Percentiles rank a stretch among this genome's conserved stretches.
These are phyloP conservation scores for Rhimphoctona megacephalus DNA, from an alignment of 2,888 invertebrate genomes.

Conservation along the genomic window DNA sequence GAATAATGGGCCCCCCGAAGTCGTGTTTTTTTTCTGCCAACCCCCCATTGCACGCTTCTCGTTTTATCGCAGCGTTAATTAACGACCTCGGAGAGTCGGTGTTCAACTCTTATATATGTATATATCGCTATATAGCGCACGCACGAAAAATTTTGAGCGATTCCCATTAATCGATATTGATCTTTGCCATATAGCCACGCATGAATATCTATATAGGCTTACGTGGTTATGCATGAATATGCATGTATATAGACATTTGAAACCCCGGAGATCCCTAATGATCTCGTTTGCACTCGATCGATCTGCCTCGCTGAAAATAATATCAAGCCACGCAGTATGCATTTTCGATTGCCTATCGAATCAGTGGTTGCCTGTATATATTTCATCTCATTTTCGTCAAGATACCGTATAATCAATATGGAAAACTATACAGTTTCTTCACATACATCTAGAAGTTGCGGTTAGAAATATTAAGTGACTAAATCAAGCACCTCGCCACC, in stretches of 20 bases:
- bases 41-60: constrained; percentile 67
- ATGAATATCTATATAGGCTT: background rate
- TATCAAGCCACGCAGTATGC: constrained; percentile 28
- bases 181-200: constrained; percentile 46
- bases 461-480: constrained; percentile 1
- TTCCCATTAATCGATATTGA: constrained; percentile 69
- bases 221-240: constrained; percentile 10
- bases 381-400: constrained; percentile 14
- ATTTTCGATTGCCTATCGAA: constrained; percentile 30
- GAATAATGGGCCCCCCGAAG: constrained; percentile 69
- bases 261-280: constrained; percentile 57
- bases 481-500: background rate
- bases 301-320: constrained; percentile 57
- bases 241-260: constrained; percentile 37
- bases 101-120: constrained; percentile 25
- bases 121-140: constrained; percentile 19
- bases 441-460: background rate
- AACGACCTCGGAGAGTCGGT: constrained; percentile 66
- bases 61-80: constrained; percentile 69
- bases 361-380: constrained; percentile 2
- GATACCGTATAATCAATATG: background rate
- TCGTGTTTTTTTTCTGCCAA: constrained; percentile 52
- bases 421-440: background rate
- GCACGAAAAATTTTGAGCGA: constrained; percentile 68
- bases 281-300: constrained; percentile 68